Evolutionary conservation across 2,797 vertebrate species (phyloP).

Genomic region (Notamacropus eugenii): DNA sequence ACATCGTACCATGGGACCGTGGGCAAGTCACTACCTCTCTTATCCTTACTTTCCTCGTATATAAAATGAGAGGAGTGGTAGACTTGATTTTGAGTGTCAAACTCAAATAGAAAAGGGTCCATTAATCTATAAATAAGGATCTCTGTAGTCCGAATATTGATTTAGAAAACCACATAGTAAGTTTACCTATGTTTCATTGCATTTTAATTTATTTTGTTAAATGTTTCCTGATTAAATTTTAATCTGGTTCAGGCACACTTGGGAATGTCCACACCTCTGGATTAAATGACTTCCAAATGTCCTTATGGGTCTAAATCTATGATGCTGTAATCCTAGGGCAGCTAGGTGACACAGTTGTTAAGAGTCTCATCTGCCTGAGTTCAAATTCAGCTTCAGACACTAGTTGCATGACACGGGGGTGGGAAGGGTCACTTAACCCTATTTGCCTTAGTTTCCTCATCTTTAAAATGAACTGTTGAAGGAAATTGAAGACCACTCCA

Average conservation of each 20-base stretch:
- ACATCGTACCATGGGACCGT: not conserved
- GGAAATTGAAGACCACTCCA: too few relatives aligned
- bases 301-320: not conserved
- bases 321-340: not conserved
- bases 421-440: too few relatives aligned
- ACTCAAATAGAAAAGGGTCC: not conserved
- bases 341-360: too few relatives aligned
- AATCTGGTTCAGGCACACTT: not conserved
- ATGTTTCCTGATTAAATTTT: not conserved
- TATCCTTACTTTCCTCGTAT: not conserved
- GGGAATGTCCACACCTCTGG: too few relatives aligned
- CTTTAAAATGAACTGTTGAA: too few relatives aligned
- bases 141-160: not conserved
- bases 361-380: too few relatives aligned
- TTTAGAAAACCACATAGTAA: not conserved
- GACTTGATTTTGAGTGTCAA: not conserved
- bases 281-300: not conserved
- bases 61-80: not conserved
- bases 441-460: too few relatives aligned
- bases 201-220: not conserved
- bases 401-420: too few relatives aligned
- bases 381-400: too few relatives aligned
- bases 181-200: not conserved
- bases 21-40: too few relatives aligned
- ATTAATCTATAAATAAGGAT: not conserved